A percentile compares a stretch with the other conserved stretches of the same genome.
phyloP scores from a whole-genome alignment of 1,140 invertebrate genomes.

The Pseudomyrmex dendroicus region DNA sequence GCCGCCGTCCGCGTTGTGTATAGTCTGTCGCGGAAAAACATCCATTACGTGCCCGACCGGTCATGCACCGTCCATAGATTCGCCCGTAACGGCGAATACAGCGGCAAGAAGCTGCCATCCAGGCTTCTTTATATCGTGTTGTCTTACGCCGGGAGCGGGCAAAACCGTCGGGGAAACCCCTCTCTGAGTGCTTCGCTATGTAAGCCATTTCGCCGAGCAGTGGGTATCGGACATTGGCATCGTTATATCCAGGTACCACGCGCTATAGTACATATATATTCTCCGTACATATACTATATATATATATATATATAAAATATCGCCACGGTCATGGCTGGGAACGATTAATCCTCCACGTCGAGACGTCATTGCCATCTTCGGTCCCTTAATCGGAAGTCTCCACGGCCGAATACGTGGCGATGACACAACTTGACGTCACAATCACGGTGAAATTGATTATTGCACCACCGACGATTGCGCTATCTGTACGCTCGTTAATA shows the following conservation, averaged over 20 bases:
- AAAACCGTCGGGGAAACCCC: conserved; percentile 71
- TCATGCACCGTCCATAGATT: conserved; percentile 42
- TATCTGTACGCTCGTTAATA: neutral
- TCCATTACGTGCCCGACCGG: conserved; percentile 41
- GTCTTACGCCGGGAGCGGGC: conserved; percentile 45
- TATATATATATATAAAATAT: conserved; percentile 53
- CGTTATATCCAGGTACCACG: conserved; percentile 69
- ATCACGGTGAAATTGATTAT: conserved; percentile 26
- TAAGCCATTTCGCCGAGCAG: conserved; percentile 75
- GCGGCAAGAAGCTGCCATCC: conserved; percentile 42
- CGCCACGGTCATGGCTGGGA: conserved; percentile 56
- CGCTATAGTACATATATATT: conserved; percentile 50
- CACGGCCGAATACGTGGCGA: conserved; percentile 63
- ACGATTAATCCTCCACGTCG: conserved; percentile 80
- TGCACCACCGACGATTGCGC: neutral
- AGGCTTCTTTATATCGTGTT: conserved; percentile 58
- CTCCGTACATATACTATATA: conserved; percentile 10
- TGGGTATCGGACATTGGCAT: conserved; percentile 71
- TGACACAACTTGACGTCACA: conserved; percentile 63
- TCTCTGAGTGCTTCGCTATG: conserved; percentile 77
- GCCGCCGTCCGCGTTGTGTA: neutral
- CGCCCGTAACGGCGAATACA: conserved; percentile 43
- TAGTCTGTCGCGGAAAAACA: conserved; percentile 41
- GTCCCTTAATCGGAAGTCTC: conserved; percentile 75
- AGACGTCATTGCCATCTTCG: conserved; percentile 78